Conservation (phyloP, 2,797 vertebrate genomes). For the Pterois miles region DNA sequence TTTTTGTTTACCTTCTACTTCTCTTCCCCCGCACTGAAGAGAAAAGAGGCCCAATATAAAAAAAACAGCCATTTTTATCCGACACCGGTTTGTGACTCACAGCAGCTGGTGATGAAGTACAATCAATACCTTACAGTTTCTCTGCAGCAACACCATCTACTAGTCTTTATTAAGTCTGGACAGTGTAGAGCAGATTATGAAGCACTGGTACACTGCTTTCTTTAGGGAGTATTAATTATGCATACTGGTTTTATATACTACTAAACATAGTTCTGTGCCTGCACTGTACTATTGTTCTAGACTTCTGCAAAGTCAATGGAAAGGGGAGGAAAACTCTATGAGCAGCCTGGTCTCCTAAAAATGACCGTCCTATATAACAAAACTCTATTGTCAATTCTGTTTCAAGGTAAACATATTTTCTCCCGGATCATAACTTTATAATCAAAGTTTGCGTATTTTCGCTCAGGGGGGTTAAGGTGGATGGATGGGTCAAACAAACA, state of each 20-base stretch:
- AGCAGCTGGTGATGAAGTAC: constrained; percentile 25
- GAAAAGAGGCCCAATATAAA: background rate
- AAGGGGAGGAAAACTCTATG: background rate
- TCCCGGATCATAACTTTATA: background rate
- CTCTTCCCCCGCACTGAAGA: background rate
- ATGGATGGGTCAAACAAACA: background rate
- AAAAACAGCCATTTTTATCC: background rate
- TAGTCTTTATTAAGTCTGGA: constrained; percentile 30
- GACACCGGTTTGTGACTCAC: constrained; percentile 37
- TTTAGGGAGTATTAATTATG: constrained; percentile 64
- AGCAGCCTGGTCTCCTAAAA: background rate
- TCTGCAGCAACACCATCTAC: constrained; percentile 7
- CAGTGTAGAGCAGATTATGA: constrained; percentile 42
- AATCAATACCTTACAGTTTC: constrained; percentile 37
- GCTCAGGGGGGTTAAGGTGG: background rate
- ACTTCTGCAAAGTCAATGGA: background rate
- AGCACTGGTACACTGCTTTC: constrained; percentile 28
- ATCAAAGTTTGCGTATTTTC: background rate
- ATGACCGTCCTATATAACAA: background rate
- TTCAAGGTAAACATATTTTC: background rate
- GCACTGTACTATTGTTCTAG: constrained; percentile 2
- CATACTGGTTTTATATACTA: constrained; percentile 36
- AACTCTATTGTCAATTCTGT: background rate
- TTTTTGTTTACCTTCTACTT: background rate
- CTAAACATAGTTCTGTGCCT: constrained; percentile 6